These are phyloP conservation scores for Trichogramma dendrolimi DNA, from an alignment of 2,888 invertebrate genomes.

Conservation along the genomic window DNA sequence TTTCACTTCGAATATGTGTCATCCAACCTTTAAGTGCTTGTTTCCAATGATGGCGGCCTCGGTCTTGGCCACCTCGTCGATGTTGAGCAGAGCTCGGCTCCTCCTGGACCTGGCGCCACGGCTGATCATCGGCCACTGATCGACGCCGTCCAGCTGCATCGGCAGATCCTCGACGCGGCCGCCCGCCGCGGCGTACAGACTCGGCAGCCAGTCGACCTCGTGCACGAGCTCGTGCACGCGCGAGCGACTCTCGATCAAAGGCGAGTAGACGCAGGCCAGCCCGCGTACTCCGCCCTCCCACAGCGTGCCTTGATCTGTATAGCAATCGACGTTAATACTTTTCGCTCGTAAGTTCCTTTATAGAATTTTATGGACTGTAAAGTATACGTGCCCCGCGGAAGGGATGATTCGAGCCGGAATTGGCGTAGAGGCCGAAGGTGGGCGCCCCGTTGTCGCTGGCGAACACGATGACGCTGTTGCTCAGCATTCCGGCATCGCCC, in stretches of 20 bases:
- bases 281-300: conserved; percentile 84
- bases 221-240: conserved; percentile 66
- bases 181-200: conserved; percentile 55
- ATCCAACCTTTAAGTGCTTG: conserved; percentile 43
- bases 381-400: conserved; percentile 58
- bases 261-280: conserved; percentile 73
- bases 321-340: background rate
- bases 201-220: conserved; percentile 80
- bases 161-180: conserved; percentile 42
- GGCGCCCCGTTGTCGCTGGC: conserved; percentile 61
- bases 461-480: conserved; percentile 61
- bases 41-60: conserved; percentile 35
- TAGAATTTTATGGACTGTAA: conserved; percentile 57
- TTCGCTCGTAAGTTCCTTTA: background rate
- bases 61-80: conserved; percentile 57
- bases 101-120: conserved; percentile 43
- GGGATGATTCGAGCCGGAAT: conserved; percentile 62
- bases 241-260: conserved; percentile 48
- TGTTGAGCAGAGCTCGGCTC: conserved; percentile 65
- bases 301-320: conserved; percentile 67
- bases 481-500: conserved; percentile 35
- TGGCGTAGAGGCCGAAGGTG: conserved; percentile 52
- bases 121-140: conserved; percentile 47
- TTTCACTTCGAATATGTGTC: too few relatives aligned
- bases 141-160: conserved; percentile 55